phyloP scores from a whole-genome alignment of 2,113 vertebrate genomes.

The Protobothrops flavoviridis region DNA sequence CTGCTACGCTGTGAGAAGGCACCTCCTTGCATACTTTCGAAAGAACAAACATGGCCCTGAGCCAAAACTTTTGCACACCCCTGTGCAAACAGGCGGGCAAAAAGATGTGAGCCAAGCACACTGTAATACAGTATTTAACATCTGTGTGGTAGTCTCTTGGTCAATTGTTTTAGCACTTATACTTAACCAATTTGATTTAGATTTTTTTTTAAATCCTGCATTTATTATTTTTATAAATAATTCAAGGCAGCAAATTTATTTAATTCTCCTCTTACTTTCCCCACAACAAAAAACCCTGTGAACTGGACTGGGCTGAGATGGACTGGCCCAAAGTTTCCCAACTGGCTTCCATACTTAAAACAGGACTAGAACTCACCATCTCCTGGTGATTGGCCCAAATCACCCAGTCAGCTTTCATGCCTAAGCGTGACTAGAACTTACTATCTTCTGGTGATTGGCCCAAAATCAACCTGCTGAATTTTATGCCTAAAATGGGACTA shows the following conservation, averaged over 20 bases:
- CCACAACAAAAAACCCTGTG: background rate
- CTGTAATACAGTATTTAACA: background rate
- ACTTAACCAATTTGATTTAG: background rate
- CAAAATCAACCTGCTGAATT: background rate
- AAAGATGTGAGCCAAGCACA: background rate
- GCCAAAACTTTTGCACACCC: background rate
- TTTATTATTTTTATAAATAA: background rate
- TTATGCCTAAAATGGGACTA: background rate
- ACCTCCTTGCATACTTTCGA: background rate
- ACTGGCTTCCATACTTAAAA: too few relatives aligned
- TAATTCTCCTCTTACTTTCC: background rate
- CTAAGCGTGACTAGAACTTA: background rate
- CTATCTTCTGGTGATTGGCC: background rate
- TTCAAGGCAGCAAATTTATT: background rate
- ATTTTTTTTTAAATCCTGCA: background rate
- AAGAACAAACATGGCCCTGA: background rate
- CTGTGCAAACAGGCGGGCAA: background rate
- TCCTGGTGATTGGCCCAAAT: background rate
- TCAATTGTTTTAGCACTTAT: background rate
- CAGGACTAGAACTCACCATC: background rate
- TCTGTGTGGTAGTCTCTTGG: background rate
- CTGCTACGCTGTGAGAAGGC: background rate
- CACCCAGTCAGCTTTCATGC: background rate
- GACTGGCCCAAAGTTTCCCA: background rate
- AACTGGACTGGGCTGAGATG: background rate